Conservation (phyloP, 2,113 vertebrate species). For the Xiphophorus maculatus region DNA sequence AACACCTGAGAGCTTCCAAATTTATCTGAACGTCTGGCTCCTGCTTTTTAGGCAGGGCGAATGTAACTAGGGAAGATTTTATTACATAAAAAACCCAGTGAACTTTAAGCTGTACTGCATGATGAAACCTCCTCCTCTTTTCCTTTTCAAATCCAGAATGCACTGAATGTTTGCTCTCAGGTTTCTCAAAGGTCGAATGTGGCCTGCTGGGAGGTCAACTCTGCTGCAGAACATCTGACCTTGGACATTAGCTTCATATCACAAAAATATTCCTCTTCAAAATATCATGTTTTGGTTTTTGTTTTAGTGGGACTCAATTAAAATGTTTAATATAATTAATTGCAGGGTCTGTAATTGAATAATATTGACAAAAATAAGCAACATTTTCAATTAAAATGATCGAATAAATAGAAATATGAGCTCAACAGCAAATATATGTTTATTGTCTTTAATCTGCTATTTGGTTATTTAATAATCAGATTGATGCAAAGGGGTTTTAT, state of each 20-base stretch:
- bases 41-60: not conserved
- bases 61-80: not conserved
- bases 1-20: conserved; percentile 4
- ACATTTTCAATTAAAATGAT: too few relatives aligned
- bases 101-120: not conserved
- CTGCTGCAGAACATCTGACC: conserved; percentile 40
- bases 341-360: too few relatives aligned
- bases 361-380: too few relatives aligned
- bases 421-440: too few relatives aligned
- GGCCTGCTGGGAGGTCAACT: not conserved
- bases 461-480: too few relatives aligned
- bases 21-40: not conserved
- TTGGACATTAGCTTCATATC: not conserved
- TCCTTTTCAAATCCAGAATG: conserved; percentile 4
- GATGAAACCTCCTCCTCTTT: conserved; percentile 12
- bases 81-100: not conserved
- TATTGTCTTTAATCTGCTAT: too few relatives aligned
- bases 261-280: not conserved
- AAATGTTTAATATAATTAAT: too few relatives aligned
- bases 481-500: too few relatives aligned
- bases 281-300: not conserved
- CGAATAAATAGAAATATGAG: too few relatives aligned
- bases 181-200: conserved; percentile 51
- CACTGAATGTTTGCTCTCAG: conserved; percentile 26
- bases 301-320: too few relatives aligned